Evolutionary conservation across 2,797 vertebrate genomes (phyloP).

Genomic region (Thalassophryne amazonica): DNA sequence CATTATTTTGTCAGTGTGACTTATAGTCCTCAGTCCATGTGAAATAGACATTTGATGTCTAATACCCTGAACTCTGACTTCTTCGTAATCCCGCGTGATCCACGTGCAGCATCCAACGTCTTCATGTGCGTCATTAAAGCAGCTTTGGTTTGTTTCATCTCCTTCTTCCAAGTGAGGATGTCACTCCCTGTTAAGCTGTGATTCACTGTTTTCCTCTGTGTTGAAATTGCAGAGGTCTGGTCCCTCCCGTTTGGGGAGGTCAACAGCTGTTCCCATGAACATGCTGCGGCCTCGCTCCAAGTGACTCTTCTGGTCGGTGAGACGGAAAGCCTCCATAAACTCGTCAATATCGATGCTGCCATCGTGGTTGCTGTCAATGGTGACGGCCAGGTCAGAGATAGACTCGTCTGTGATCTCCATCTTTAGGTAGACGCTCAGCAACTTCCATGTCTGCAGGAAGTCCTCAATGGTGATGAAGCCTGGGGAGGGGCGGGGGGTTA

Average conservation of each 20-base stretch:
- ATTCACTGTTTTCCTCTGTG: background rate
- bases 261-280: constrained; percentile 60
- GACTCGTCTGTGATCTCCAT: constrained; percentile 83
- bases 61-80: constrained; percentile 22
- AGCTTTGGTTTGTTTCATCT: constrained; percentile 28
- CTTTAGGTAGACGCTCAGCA: constrained; percentile 89
- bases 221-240: constrained; percentile 57
- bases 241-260: constrained; percentile 64
- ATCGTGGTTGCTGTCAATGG: constrained; percentile 92
- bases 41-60: constrained; percentile 2
- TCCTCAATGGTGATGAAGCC: constrained; percentile 91
- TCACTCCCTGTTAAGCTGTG: background rate
- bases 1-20: too few relatives aligned
- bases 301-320: constrained; percentile 85
- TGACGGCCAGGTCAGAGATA: constrained; percentile 84
- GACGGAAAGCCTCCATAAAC: constrained; percentile 95
- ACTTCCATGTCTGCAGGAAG: constrained; percentile 91
- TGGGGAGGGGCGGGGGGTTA: constrained; percentile 34
- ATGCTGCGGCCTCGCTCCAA: constrained; percentile 75
- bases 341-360: constrained; percentile 94
- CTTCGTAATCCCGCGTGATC: constrained; percentile 46
- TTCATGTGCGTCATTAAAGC: constrained; percentile 57
- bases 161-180: background rate
- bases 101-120: constrained; percentile 30
- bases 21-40: too few relatives aligned